Base-by-base conservation (phyloP, 2,113 vertebrate species). In the Stigmatopora nigra region DNA sequence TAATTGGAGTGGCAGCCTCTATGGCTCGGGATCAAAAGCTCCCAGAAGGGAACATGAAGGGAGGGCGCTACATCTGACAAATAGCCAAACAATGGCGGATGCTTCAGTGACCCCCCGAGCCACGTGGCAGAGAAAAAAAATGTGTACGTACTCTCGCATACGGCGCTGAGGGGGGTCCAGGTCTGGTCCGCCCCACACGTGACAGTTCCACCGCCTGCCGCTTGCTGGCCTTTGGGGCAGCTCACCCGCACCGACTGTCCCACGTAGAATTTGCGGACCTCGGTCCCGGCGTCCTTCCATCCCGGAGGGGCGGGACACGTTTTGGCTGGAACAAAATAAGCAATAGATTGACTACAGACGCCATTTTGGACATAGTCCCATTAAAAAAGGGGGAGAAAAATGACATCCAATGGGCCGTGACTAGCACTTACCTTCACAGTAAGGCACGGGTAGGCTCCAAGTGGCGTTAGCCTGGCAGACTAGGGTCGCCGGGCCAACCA, bases 151-250 rank as follows among this genome's bases (percentile, higher is more conserved):
- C 97, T 93, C 87, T 96, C 93, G 79, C 96, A 98, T 47, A 87
- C 93, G 7, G 91, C 85, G 17, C 73, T 89, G 69, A 91, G 57
- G 69, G 91, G 88, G 61, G 89, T 95, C 97, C 97, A 99, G 0
- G 91, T 96, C 88, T 93, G 94, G 61, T 99, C 95, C 0, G 89
- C 83, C 57, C 88, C 92, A 84, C 97, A 99, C 55, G 87, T 93
- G 69, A 98, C 91, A 70, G 87, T 68, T 31, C 90, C 88, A 2
- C 88, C 76, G 1, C 92, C 92, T 71, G 83, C 92, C 55, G 92
- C 89, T 36, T 90, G 88, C 74, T 94, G 94, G 55, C 97, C 97
- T 88, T 92, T 91, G 49, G 94, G 91, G 69, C 97, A 98, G 74
- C 76, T 85, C 80, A 97, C 86, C 2, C 90, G 90, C 22, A 94